Evolutionary conservation across 2,888 invertebrate genomes (phyloP).

Genomic region (Drosophila testacea): DNA sequence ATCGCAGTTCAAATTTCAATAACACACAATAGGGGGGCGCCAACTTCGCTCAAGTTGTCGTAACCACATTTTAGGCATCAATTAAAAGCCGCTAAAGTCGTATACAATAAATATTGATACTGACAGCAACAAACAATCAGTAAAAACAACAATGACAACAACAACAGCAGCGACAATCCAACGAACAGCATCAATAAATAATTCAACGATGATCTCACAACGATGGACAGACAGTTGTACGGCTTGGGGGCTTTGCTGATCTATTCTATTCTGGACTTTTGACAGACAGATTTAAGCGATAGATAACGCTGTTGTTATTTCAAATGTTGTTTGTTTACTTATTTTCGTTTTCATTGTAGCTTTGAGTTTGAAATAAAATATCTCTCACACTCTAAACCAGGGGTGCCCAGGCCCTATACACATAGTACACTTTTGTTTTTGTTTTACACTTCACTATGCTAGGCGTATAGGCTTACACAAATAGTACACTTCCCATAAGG

Average conservation of each 20-base stretch:
- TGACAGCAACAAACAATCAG: slow-evolving; percentile 33
- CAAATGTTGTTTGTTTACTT: slow-evolving; percentile 38
- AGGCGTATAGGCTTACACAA: no score
- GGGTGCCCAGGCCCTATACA: no score
- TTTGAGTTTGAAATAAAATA: slow-evolving; percentile 55
- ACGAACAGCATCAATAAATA: slow-evolving; percentile 61
- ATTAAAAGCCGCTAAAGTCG: slow-evolving; percentile 63
- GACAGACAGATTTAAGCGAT: slow-evolving; percentile 47
- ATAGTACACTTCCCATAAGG: no score
- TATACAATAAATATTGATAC: slow-evolving; percentile 59
- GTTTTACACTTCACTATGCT: no score
- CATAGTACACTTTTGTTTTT: no score
- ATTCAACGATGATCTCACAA: slow-evolving; percentile 77
- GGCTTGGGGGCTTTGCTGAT: slow-evolving; percentile 52
- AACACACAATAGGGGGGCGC: slow-evolving; percentile 44
- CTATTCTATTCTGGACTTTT: slow-evolving; percentile 50
- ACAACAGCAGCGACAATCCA: slow-evolving; percentile 9
- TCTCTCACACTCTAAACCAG: slow-evolving; percentile 26
- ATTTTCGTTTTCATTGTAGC: slow-evolving; percentile 44
- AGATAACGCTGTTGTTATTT: slow-evolving; percentile 52
- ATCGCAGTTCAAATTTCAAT: slow-evolving; percentile 62
- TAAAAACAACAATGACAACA: slow-evolving; percentile 20
- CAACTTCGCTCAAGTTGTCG: slow-evolving; percentile 48
- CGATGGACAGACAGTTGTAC: slow-evolving; percentile 52
- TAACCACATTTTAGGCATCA: slow-evolving; percentile 76